Evolutionary conservation across 2,888 invertebrate genomes (phyloP), one percentile per base, ranked within the genome.

Genomic region (Physocephala rufipes): DNA sequence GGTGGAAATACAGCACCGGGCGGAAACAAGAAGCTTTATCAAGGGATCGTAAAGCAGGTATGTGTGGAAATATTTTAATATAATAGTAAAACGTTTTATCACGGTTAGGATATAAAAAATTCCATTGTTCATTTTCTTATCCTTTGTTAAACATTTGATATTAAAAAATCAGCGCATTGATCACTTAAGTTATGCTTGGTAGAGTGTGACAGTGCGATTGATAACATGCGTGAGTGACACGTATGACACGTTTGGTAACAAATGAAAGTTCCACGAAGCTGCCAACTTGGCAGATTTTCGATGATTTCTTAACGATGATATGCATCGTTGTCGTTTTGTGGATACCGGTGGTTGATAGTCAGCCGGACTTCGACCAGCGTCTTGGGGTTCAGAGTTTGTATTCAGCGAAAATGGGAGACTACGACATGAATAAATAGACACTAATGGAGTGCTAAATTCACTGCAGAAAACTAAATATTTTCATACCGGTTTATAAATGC

Each of bases 31-130:
- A 53, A 80, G 78, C 75, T 78, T 75, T 78, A 82, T 62, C 82
- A 79, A 75, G 86, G 86, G 74, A 80, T 86, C 76, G 86, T 86
- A 43, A 86, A 86, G 77, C 86, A 85, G 81, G 86, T 86, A 81
- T 83, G 83, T 78, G 67, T 16, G 30, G 13, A 70, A 47, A 61
- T 69, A 51, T 21, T 15, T 28, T 24, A 71, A 62, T 12, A 16
- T 61, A 15, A 30, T 63, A 19, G 62, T 12, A 61, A 19, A 36
- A 65, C 30, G 24, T 45, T 45, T 36, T 62, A 21, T 36, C 21
- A 7, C 58, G 26, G 16, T 49, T 45, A 69, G 24, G 36, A 67
- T 72, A 62, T 16, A 3, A 58, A 67, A 73, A 73, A 77, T 75
- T 75, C 73, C 70, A 64, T 74, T 59, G 71, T 70, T 26, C 19